phyloP scores from a whole-genome alignment of 1,140 invertebrate species.

The Matsumurasca onukii region DNA sequence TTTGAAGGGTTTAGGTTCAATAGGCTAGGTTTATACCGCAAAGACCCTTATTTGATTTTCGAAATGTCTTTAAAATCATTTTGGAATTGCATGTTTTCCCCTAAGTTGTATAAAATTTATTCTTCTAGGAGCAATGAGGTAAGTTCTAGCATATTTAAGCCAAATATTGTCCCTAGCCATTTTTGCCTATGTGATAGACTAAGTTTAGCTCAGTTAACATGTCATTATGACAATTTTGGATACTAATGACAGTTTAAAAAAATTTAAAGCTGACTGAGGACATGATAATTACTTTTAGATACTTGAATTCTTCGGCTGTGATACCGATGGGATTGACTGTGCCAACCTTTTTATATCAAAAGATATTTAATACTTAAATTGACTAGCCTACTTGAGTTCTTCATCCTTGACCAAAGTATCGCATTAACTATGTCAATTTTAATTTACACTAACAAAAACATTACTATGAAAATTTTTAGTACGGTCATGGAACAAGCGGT shows the following conservation, averaged over 20 bases:
- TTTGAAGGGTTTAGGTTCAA: too few relatives aligned
- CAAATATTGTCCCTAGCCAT: conserved; percentile 40
- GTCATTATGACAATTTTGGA: conserved; percentile 17
- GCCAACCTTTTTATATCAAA: background rate
- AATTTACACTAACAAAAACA: too few relatives aligned
- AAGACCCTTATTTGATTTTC: too few relatives aligned
- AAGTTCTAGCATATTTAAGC: conserved; percentile 42
- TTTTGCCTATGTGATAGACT: conserved; percentile 32
- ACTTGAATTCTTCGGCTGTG: background rate
- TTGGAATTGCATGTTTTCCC: conserved; percentile 60
- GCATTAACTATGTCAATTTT: background rate
- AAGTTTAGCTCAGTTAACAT: conserved; percentile 33
- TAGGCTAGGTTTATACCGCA: too few relatives aligned
- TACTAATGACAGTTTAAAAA: background rate
- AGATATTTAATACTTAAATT: background rate
- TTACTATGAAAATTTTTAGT: too few relatives aligned
- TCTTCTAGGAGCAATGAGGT: conserved; percentile 51
- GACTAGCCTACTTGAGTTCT: background rate
- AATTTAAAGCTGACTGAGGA: background rate
- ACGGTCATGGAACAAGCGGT: too few relatives aligned
- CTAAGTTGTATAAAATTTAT: conserved; percentile 64
- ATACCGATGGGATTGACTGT: background rate
- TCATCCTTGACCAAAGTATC: background rate
- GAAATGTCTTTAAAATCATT: conserved; percentile 31
- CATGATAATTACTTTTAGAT: background rate